These are phyloP conservation scores for Drosophila nr. perissopoda DNA, from an alignment of 2,888 invertebrate genomes.

Conservation along the genomic window DNA sequence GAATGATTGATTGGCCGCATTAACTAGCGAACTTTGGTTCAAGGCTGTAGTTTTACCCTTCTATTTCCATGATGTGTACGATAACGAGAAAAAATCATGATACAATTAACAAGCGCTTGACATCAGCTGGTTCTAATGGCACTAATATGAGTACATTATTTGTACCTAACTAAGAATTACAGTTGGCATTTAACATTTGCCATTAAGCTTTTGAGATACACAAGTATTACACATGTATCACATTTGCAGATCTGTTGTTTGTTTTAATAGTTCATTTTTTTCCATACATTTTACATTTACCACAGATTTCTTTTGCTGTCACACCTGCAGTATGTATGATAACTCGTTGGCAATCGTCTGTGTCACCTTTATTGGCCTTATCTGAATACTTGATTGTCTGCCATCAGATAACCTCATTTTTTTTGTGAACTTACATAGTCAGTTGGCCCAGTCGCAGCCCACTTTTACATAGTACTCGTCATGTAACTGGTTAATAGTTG, in stretches of 20 bases:
- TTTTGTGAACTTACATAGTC: slow-evolving; percentile 27
- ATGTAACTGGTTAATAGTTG: slow-evolving; percentile 51
- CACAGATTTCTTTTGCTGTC: slow-evolving; percentile 6
- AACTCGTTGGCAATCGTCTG: slow-evolving; percentile 9
- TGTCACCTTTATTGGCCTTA: slow-evolving; percentile 35
- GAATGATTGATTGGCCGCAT: slow-evolving; percentile 64
- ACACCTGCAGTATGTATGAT: slow-evolving; percentile 14
- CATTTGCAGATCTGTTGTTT: neutral
- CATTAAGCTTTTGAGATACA: neutral
- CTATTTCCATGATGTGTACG: neutral
- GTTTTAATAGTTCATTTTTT: neutral
- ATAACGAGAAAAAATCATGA: slow-evolving; percentile 12
- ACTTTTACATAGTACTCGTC: slow-evolving; percentile 45
- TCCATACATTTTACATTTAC: neutral
- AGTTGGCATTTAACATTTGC: neutral
- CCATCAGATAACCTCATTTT: slow-evolving; percentile 46
- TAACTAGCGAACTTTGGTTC: slow-evolving; percentile 44
- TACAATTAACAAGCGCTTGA: slow-evolving; percentile 36
- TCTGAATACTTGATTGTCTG: slow-evolving; percentile 36
- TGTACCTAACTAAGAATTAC: neutral
- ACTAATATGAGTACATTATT: slow-evolving; percentile 6
- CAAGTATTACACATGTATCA: neutral
- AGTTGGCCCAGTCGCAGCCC: slow-evolving; percentile 7
- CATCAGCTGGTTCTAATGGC: slow-evolving; percentile 26
- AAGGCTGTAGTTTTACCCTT: slow-evolving; percentile 35